Base-by-base conservation (phyloP, 2,888 invertebrate species). In the Nomada fabriciana region DNA sequence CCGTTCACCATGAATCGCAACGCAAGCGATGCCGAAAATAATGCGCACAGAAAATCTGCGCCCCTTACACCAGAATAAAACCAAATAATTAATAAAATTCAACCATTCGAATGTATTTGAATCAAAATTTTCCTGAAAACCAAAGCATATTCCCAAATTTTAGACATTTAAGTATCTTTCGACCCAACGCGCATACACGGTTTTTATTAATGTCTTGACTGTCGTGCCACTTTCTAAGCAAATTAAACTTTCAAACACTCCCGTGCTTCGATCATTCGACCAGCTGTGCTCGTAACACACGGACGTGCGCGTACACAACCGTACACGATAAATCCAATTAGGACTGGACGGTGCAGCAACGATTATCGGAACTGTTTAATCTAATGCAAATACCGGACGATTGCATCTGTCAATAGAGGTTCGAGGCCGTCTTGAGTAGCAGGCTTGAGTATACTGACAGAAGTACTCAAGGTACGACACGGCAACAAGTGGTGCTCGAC, bases 401-500 rank as follows among this genome's bases (percentile, higher is more conserved):
- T 76, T 64, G 76, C 76, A 64, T 76, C 72, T 68, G 76, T 81
- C 82, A 81, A 81, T 82, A 80, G 63, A 63, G 59, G 70, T 82
- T 74, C 76, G 82, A 81, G 82, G 78, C 71, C 72, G 76, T 70
- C 86, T 73, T 63, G 75, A 84, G 86, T 73, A 76, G 59, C 82
- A 82, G 85, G 87, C 88, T 50, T 63, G 43, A 75, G 83, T 75
- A 88, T 88, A 90, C 87, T 87, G 88, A 90, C 89, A 90, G 89
- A 90, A 78, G 87, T 90, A 89, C 87, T 88, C 88, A 82, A 86
- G 91, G 71, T 72, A 78, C 59, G 83, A 82, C 75, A 82, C 82
- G 83, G 83, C 91, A 91, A 92, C 92, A 92, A 92, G 92, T 92
- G 92, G 91, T 88, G 88, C 89, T 90, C 89, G 88, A 88, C 88